phyloP scores from a whole-genome alignment of 2,888 invertebrate species.

The Thumatha senex region DNA sequence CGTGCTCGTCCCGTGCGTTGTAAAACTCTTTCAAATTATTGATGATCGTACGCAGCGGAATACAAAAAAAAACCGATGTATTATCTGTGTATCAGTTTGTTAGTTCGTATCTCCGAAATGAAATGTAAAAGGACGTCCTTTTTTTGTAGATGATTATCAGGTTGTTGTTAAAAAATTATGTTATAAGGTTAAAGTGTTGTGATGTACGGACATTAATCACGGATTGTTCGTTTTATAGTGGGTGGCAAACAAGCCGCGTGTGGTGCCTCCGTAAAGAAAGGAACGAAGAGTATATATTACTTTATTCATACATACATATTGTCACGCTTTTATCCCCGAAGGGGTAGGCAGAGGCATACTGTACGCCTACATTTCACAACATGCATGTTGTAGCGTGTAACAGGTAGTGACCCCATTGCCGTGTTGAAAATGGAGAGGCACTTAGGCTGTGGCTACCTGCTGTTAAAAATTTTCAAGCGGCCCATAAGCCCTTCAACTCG shows the following conservation, averaged over 20 bases:
- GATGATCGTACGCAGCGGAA: slow-evolving; percentile 28
- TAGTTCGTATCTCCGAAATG: slow-evolving; percentile 35
- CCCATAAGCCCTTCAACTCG: too few relatives aligned
- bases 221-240: not conserved
- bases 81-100: slow-evolving; percentile 37
- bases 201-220: slow-evolving; percentile 6
- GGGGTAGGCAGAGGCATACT: too few relatives aligned
- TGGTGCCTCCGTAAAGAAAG: too few relatives aligned
- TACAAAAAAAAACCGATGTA: slow-evolving; percentile 20
- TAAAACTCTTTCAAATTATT: slow-evolving; percentile 32
- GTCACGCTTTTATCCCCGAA: too few relatives aligned
- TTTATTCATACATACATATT: too few relatives aligned
- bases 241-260: not conserved
- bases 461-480: too few relatives aligned
- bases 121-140: slow-evolving; percentile 21
- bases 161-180: slow-evolving; percentile 17
- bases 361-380: too few relatives aligned
- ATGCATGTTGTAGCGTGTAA: too few relatives aligned
- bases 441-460: too few relatives aligned
- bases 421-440: too few relatives aligned
- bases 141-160: slow-evolving; percentile 29
- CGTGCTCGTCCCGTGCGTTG: slow-evolving; percentile 19
- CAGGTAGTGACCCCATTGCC: too few relatives aligned
- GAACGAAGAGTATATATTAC: too few relatives aligned
- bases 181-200: slow-evolving; percentile 5